phyloP scores from a whole-genome alignment of 2,797 vertebrate genomes.

The Acanthornis magna region DNA sequence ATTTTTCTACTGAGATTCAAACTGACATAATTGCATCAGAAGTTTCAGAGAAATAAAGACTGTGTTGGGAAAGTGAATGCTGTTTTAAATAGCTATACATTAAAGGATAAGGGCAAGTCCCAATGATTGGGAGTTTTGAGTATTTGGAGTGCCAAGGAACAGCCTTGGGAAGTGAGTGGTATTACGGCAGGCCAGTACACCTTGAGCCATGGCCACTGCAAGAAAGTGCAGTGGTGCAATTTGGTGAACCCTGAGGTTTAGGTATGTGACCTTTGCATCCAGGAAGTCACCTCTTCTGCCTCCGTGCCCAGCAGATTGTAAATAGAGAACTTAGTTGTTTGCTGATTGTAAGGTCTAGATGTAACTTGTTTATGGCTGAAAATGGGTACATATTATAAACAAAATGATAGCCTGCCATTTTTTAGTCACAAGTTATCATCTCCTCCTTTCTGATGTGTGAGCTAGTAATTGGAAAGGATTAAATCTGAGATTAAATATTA shows the following conservation, averaged over 20 bases:
- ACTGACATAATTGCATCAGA: neutral
- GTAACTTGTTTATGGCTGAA: neutral
- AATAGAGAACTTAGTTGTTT: neutral
- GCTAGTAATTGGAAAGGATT: neutral
- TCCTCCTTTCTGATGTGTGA: neutral
- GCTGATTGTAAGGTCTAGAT: neutral
- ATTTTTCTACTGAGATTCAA: neutral
- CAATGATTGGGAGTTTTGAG: neutral
- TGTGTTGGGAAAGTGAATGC: neutral
- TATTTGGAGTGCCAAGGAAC: neutral
- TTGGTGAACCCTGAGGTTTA: neutral
- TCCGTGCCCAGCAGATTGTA: neutral
- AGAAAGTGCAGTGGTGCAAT: neutral
- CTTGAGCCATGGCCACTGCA: neutral
- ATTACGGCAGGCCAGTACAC: neutral
- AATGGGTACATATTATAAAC: neutral
- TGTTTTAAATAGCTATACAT: neutral
- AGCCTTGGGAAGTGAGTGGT: neutral
- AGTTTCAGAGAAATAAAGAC: neutral
- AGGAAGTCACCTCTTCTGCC: neutral
- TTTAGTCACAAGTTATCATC: neutral
- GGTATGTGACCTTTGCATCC: neutral
- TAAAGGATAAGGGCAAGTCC: neutral
- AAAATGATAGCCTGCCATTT: neutral
- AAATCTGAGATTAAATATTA: neutral